Evolutionary conservation across 2,888 invertebrate genomes (phyloP), one percentile per base, ranked within the genome.

Genomic region (Adela reaumurella): DNA sequence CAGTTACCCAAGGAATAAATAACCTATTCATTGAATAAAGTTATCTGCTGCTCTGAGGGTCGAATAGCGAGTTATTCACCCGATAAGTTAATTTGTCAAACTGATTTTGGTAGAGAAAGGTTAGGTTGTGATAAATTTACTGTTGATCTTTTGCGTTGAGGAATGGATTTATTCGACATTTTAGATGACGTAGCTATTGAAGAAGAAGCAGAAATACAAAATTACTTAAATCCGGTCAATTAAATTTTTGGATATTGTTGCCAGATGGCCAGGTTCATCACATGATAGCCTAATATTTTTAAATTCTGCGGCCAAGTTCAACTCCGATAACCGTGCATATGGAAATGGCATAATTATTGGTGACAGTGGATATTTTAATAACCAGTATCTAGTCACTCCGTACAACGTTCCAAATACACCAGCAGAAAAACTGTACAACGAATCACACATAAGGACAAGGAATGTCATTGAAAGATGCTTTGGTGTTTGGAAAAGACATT

Each of bases 321-420:
- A 41, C 17, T 51, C 49, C 20, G 48, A 50, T 17, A 45, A 43
- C 43, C 41, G 49, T 10, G 44, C 20, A 18, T 52, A 46, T 51
- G 50, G 53, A 10, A 47, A 51, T 49, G 19, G 28, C 11, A 16
- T 49, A 10, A 14, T 53, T 19, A 8, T 53, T 24, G 53, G 29
- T 17, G 53, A 53, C 19, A 51, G 52, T 47, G 54, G 53, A 3
- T 55, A 53, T 51, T 47, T 17, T 10, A 6, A n/a, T 29, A 53
- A 24, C 2, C 43, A 19, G 19, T 54, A 53, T 17, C 10, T 53
- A 18, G 17, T 52, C 24, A 51, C 47, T 24, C 51, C 53, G 19
- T 45, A 53, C 17, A 20, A 45, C 10, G 46, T 51, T 14, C 52
- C 53, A 29, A 19, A 16, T 2, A 51, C 54, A 46, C 47, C 28